A percentile compares a stretch with the other conserved stretches of the same genome.
Evolutionary conservation across 2,797 vertebrate genomes (phyloP).

Genomic region (Iguana delicatissima): DNA sequence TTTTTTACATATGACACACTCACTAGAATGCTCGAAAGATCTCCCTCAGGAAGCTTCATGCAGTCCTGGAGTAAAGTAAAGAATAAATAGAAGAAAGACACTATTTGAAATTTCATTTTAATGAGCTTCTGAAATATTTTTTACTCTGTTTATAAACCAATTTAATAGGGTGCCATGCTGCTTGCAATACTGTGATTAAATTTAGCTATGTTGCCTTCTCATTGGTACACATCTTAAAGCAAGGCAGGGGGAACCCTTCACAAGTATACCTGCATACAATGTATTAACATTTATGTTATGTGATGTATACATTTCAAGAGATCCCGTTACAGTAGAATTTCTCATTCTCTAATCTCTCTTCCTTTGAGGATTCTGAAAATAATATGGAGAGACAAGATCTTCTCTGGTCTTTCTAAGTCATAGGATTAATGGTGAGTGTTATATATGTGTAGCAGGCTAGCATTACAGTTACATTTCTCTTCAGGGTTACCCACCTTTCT

Average conservation of each 20-base stretch:
- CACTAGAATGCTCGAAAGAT: slow-evolving; percentile 51
- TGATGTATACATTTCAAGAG: neutral
- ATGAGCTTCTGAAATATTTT: slow-evolving; percentile 52
- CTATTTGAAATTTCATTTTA: slow-evolving; percentile 52
- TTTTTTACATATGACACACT: slow-evolving; percentile 49
- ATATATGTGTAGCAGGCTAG: neutral
- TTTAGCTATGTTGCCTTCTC: slow-evolving; percentile 52
- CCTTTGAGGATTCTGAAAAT: slow-evolving; percentile 13
- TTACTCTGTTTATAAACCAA: slow-evolving; percentile 47
- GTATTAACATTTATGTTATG: slow-evolving; percentile 11
- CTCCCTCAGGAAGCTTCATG: slow-evolving; percentile 54
- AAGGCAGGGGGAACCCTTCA: slow-evolving; percentile 39
- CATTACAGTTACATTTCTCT: neutral
- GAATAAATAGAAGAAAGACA: slow-evolving; percentile 10
- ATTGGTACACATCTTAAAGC: slow-evolving; percentile 47
- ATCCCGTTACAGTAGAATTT: neutral
- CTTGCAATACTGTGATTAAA: slow-evolving; percentile 37
- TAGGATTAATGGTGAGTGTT: neutral
- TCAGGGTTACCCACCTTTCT: neutral
- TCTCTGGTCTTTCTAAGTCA: neutral
- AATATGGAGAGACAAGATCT: neutral
- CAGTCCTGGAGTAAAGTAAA: slow-evolving; percentile 50
- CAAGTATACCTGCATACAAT: slow-evolving; percentile 33
- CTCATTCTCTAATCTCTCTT: slow-evolving; percentile 16
- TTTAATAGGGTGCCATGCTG: slow-evolving; percentile 48